A percentile compares a stretch with the other conserved stretches of the same genome.
These are phyloP conservation scores for Halictus ligatus DNA, from an alignment of 2,888 invertebrate species.

Conservation along the genomic window DNA sequence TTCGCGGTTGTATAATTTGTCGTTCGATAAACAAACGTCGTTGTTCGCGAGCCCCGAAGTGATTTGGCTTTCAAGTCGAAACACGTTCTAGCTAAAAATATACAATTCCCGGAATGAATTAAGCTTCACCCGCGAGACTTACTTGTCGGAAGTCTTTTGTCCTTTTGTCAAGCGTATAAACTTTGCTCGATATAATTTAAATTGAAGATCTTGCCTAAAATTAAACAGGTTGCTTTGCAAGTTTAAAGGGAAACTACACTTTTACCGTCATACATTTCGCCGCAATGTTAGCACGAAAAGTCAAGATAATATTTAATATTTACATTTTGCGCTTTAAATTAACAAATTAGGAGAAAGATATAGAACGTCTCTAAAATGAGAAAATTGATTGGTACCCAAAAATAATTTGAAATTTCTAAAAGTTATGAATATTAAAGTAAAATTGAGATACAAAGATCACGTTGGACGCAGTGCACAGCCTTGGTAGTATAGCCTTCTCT, in stretches of 20 bases:
- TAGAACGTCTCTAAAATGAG: no score
- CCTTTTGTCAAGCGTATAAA: neutral
- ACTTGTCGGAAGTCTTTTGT: slow-evolving; percentile 6
- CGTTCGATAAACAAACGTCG: slow-evolving; percentile 29
- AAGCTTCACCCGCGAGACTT: neutral
- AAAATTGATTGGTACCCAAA: no score
- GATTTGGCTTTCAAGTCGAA: slow-evolving; percentile 15
- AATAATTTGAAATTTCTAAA: neutral
- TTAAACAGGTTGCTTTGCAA: neutral
- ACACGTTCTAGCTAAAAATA: slow-evolving; percentile 7
- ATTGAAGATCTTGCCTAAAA: neutral
- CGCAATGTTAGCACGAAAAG: no score
- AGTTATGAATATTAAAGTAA: neutral
- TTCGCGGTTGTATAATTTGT: slow-evolving; percentile 26
- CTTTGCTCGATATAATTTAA: neutral
- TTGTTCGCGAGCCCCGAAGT: slow-evolving; percentile 14
- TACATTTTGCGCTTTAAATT: no score
- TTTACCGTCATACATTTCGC: no score
- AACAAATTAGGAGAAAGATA: no score
- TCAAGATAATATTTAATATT: no score
- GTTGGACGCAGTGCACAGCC: neutral
- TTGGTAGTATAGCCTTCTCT: neutral
- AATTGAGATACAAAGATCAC: neutral
- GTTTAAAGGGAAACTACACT: neutral
- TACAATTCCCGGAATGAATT: slow-evolving; percentile 39